Conservation (phyloP, 2,888 invertebrate genomes). For the Drosophila picticornis region DNA sequence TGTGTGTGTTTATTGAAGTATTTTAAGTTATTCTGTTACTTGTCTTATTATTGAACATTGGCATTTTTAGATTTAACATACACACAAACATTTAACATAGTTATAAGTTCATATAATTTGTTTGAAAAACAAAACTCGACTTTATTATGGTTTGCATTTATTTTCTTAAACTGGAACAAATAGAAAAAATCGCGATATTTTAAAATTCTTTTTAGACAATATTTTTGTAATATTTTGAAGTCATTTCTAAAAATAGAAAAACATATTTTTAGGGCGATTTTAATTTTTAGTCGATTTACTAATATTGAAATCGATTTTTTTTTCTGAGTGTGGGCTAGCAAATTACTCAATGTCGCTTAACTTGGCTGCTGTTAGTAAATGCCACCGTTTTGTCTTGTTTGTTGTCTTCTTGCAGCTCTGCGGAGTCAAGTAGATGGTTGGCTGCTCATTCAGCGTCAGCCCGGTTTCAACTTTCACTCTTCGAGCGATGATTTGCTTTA, state of each 20-base stretch:
- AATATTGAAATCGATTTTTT: accelerated
- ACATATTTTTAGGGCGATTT: not conserved
- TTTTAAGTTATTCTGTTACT: not conserved
- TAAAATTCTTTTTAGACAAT: not conserved
- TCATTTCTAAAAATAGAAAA: no score
- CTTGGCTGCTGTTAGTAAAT: constrained; percentile 26
- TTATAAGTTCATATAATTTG: not conserved
- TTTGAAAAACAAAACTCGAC: not conserved
- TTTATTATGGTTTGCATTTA: not conserved
- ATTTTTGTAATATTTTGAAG: not conserved
- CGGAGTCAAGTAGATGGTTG: constrained; percentile 15
- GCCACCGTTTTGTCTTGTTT: constrained; percentile 36
- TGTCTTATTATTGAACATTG: not conserved
- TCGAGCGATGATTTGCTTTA: constrained; percentile 34
- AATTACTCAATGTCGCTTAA: constrained; percentile 67
- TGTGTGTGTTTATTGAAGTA: not conserved
- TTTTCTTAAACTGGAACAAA: not conserved
- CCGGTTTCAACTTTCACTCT: constrained; percentile 66
- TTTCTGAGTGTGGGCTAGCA: constrained; percentile 48
- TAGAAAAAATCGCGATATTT: not conserved
- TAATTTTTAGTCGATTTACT: not conserved
- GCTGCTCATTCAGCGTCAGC: constrained; percentile 41
- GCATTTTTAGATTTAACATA: not conserved
- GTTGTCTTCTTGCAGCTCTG: constrained; percentile 10
- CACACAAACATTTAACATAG: not conserved